Conservation (phyloP, 2,113 vertebrate species). For the Cacatua alba region DNA sequence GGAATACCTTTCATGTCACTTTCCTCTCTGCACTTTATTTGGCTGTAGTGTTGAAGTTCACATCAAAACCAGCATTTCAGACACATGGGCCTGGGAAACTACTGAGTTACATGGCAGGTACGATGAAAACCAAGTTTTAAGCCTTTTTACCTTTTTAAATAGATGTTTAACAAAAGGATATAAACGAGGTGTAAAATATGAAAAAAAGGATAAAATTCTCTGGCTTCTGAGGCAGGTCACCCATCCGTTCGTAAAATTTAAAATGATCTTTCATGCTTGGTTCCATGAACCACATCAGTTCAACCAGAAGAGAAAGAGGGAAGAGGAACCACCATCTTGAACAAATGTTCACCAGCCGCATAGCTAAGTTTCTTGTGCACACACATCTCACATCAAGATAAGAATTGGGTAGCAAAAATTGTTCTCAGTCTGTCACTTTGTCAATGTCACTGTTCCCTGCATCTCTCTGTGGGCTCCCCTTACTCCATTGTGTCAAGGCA, state of each 20-base stretch:
- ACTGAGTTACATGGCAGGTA: not conserved
- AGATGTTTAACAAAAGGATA: not conserved
- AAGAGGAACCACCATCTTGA: not conserved
- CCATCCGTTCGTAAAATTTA: not conserved
- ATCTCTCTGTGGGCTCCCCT: not conserved
- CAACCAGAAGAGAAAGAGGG: not conserved
- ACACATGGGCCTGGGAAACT: not conserved
- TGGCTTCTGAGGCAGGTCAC: not conserved
- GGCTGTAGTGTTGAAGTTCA: not conserved
- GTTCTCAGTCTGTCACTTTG: not conserved
- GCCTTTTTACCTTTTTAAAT: not conserved
- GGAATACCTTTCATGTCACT: not conserved
- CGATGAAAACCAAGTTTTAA: not conserved
- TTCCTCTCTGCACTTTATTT: not conserved
- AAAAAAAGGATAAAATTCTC: not conserved
- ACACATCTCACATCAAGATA: not conserved
- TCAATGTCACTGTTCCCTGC: not conserved
- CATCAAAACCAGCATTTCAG: not conserved
- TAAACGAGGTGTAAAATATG: not conserved
- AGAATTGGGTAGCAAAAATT: not conserved
- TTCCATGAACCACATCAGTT: not conserved
- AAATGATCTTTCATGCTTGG: not conserved
- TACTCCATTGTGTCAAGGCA: not conserved
- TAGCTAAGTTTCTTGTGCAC: not conserved
- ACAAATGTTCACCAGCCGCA: not conserved